Percentiles rank a stretch among this genome's conserved stretches.
Evolutionary conservation across 2,797 vertebrate genomes (phyloP).

Genomic region (Centroberyx gerrardi): DNA sequence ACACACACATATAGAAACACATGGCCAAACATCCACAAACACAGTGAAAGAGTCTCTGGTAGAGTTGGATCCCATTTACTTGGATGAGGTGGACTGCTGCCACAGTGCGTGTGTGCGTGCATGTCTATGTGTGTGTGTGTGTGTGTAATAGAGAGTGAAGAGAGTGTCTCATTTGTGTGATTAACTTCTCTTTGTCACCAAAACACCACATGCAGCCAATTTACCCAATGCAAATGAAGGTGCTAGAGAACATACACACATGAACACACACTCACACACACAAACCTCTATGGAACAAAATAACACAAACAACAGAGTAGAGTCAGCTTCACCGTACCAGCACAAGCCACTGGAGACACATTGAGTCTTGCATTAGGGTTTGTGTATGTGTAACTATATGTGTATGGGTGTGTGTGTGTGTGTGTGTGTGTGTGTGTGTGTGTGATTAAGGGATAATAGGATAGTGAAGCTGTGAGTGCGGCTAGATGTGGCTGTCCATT

Average conservation of each 20-base stretch:
- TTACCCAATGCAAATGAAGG: slow-evolving; percentile 51
- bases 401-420: not conserved
- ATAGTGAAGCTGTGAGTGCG: not conserved
- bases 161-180: slow-evolving; percentile 44
- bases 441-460: not conserved
- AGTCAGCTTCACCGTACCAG: slow-evolving; percentile 9
- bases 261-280: not conserved
- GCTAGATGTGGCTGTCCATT: slow-evolving; percentile 20
- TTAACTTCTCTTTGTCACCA: slow-evolving; percentile 33
- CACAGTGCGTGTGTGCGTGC: not conserved
- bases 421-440: not conserved
- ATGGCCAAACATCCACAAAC: not conserved
- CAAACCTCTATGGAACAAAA: not conserved
- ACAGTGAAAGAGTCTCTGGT: not conserved
- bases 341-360: slow-evolving; percentile 14
- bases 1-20: too few species aligned
- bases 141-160: slow-evolving; percentile 17
- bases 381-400: not conserved
- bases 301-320: not conserved
- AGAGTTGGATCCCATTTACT: slow-evolving; percentile 13
- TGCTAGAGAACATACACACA: slow-evolving; percentile 2
- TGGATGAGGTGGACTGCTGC: slow-evolving; percentile 8
- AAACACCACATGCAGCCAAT: slow-evolving; percentile 48
- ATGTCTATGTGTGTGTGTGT: slow-evolving; percentile 13
- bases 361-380: not conserved